Evolutionary conservation across 1,140 invertebrate genomes (phyloP), one percentile per base, ranked within the genome.

Genomic region (Penaeus vannamei): DNA sequence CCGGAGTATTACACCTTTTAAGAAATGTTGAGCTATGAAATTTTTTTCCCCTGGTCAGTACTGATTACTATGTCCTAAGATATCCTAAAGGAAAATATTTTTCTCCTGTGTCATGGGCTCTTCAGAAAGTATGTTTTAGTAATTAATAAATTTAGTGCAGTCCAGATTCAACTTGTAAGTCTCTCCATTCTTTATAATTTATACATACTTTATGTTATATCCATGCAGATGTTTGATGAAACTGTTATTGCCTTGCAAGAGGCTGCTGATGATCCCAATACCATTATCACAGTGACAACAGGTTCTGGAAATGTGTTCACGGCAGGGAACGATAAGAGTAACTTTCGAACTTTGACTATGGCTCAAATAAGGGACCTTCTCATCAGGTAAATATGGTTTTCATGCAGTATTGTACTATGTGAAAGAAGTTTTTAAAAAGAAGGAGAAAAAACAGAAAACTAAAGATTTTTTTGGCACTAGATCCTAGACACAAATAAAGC

Each of bases 291-390:
- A 60, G 95, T 96, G 23, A 91, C 98, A 14, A 97, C 97, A 62
- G 97, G 96, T 29, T 93, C 94, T 85, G 97, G 96, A 53, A 94
- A 96, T 86, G 97, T 95, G 92, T 98, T 95, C 92, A 96, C 95
- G 85, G 97, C 97, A 93, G 98, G 98, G 29, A 98, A 97, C 94
- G 97, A 99, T 93, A 93, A 98, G 29, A 92, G 91, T 66, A 94
- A 94, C 91, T 94, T 94, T 53, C 36, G 17, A 0, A n/a, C 20
- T 22, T 32, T 72, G 17, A 32, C 86, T 29, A 69, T 83, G 79
- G 60, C 26, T 23, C 36, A 87, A 32, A 76, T 61, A 3, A 36
- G 46, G 60, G 79, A 87, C 53, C 62, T 87, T 32, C 42, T 87
- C 5, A 87, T 42, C 64, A 87, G 80, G 86, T 87, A 62, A 32